phyloP scores from a whole-genome alignment of 2,888 invertebrate genomes.

The Eutolmus rufibarbis region DNA sequence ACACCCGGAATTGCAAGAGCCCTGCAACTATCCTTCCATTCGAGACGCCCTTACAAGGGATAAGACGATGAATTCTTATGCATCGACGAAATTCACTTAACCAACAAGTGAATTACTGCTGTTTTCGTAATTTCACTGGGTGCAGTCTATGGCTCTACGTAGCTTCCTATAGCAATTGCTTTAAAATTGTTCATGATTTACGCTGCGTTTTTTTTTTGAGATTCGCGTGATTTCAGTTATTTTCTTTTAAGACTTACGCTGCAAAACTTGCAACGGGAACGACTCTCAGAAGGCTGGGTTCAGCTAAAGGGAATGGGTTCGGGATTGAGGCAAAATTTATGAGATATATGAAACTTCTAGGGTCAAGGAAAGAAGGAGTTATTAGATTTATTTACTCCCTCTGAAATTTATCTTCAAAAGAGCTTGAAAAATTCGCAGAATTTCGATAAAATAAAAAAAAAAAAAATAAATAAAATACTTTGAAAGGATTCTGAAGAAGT shows the following conservation, averaged over 20 bases:
- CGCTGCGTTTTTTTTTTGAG: background rate
- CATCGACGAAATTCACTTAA: slow-evolving; percentile 8
- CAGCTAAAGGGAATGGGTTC: background rate
- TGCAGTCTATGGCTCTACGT: background rate
- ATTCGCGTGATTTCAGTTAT: background rate
- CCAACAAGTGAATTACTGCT: slow-evolving; percentile 10
- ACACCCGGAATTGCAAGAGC: background rate
- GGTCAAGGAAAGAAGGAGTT: background rate
- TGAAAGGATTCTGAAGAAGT: background rate
- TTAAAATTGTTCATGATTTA: background rate
- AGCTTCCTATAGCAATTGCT: background rate
- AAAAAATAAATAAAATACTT: background rate
- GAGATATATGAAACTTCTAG: background rate
- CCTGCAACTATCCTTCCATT: background rate
- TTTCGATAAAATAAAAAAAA: background rate
- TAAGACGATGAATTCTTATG: slow-evolving; percentile 4
- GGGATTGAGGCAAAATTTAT: background rate
- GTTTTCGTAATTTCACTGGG: background rate
- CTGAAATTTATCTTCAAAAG: background rate
- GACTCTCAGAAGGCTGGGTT: background rate
- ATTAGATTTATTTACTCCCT: background rate
- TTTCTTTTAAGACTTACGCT: background rate
- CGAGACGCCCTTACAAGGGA: background rate
- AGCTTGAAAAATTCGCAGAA: background rate
- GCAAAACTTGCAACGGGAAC: background rate